Conservation (phyloP, 1,140 invertebrate species). For the silkworm (Bombyx mori) region DNA sequence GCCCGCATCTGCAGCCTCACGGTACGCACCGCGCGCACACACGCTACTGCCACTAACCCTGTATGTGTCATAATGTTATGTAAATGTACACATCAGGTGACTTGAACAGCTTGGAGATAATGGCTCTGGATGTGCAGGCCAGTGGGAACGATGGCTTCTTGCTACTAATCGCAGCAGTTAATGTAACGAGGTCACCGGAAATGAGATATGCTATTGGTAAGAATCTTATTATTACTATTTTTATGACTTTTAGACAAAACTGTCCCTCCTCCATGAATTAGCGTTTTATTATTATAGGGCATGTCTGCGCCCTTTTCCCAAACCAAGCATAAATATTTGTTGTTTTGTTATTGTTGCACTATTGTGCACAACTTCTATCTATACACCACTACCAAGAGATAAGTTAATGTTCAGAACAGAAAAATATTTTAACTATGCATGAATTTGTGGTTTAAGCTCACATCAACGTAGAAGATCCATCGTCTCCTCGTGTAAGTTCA, state of each 20-base stretch:
- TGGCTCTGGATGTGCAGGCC: conserved; percentile 44
- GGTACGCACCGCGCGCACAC: conserved; percentile 11
- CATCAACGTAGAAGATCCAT: conserved; percentile 30
- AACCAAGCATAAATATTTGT: too few species aligned
- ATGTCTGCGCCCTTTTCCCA: too few species aligned
- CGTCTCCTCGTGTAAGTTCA: conserved; percentile 29
- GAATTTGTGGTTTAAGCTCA: conserved; percentile 28
- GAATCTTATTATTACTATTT: neutral
- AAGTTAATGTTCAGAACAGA: too few species aligned
- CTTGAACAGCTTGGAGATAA: conserved; percentile 35
- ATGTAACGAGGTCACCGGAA: conserved; percentile 74
- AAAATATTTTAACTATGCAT: too few species aligned
- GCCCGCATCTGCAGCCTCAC: conserved; percentile 29
- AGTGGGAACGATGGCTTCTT: conserved; percentile 78
- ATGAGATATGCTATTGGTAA: conserved; percentile 60
- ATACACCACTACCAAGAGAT: too few species aligned
- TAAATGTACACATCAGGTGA: conserved; percentile 24
- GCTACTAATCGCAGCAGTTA: conserved; percentile 81
- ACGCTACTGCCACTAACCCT: neutral
- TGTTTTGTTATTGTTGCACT: too few species aligned
- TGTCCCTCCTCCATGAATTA: too few species aligned
- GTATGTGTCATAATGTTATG: neutral
- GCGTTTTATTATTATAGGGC: too few species aligned
- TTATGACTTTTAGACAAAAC: too few species aligned
- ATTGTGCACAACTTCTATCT: too few species aligned